Evolutionary conservation across 2,888 invertebrate species (phyloP), one percentile per base, ranked within the genome.

Genomic region (Ormyrus nitidulus): DNA sequence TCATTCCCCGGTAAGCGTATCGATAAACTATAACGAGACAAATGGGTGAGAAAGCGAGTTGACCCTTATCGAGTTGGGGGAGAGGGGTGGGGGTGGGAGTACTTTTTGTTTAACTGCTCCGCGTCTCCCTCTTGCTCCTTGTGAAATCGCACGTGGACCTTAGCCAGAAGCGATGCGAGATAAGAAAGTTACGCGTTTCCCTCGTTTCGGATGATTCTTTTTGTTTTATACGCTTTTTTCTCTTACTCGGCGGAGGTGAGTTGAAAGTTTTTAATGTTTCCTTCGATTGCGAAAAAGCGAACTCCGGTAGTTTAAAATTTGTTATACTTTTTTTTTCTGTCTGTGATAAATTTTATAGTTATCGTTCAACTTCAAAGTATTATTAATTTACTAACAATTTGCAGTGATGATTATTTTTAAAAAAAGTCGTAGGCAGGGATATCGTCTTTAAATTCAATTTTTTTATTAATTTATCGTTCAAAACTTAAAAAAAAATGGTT

Each of bases 1-100:
- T 34, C 34, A 34, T 34, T 34, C 34, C 34, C 34, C 34, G 34
- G 34, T 34, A 34, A 34, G 34, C 79, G 84, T 87, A 87, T 88
- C 88, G 87, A 87, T 88, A 88, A 88, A 88, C 86, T 87, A 86
- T 88, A 89, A 88, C 86, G 86, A 87, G 88, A 88, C 88, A 89
- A 88, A 89, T 87, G 87, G 87, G 87, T 87, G 86, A 87, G 85
- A 85, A 86, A 85, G 83, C 80, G 69, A 78, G 65, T 72, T 68
- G 77, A 77, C 74, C 79, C 69, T 76, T 77, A 77, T 80, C 72
- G 70, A 13, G 10, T 72, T 71, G 65, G 66, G 76, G 74, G 65
- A 64, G 74, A 71, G 34, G 34, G 2, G 34, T n/a, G n/a, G n/a
- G 13, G 13, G 13, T 0, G 34, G 73, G 68, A 78, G 54, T 73